Conservation (phyloP, 23 tunicate genomes). For the Halocynthia aurantium region DNA sequence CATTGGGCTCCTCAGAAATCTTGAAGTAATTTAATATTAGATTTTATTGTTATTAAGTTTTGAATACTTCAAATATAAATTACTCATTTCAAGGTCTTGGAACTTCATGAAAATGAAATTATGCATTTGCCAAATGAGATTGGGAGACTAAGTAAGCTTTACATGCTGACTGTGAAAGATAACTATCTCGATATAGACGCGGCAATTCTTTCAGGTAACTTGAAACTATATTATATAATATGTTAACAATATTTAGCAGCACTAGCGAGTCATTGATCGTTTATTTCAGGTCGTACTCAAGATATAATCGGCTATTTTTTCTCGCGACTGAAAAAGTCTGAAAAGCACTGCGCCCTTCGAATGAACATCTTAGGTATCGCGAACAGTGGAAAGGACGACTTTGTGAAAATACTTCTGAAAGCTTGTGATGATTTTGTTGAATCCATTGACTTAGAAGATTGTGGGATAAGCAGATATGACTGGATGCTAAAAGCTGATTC, state of each 20-base stretch:
- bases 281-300: conserved; percentile 36
- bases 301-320: conserved; percentile 40
- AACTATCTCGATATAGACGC: background rate
- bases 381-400: too few species aligned
- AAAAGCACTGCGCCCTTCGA: background rate
- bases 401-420: background rate
- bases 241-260: background rate
- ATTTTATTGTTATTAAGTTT: too few species aligned
- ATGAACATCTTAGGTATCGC: background rate
- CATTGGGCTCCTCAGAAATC: background rate
- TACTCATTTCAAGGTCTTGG: background rate
- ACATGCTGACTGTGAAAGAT: background rate
- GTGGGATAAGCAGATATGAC: background rate
- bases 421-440: too few species aligned
- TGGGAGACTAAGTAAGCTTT: conserved; percentile 1
- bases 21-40: background rate
- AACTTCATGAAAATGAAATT: background rate
- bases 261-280: background rate
- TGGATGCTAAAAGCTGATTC: background rate
- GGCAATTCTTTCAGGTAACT: background rate
- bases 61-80: background rate
- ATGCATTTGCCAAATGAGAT: background rate
- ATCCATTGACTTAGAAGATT: background rate
- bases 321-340: conserved; percentile 56
- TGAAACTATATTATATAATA: background rate